A percentile compares a stretch with the other conserved stretches of the same genome.
phyloP scores from a whole-genome alignment of 2,888 invertebrate species.

The Epirrhoe tristata region DNA sequence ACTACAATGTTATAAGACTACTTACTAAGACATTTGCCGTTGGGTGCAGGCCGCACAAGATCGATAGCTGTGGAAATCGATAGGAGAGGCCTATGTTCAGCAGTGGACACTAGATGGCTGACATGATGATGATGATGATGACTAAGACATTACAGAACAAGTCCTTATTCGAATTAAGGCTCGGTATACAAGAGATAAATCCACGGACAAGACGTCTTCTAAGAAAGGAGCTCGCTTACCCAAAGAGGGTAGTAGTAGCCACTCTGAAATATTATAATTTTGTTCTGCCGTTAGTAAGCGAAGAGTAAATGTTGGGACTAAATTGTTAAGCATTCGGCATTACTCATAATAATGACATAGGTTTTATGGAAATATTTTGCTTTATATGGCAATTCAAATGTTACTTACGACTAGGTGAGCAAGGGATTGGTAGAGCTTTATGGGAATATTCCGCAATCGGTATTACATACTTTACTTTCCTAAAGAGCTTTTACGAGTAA shows the following conservation, averaged over 20 bases:
- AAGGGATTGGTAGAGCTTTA: background rate
- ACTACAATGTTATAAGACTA: no score
- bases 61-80: no score
- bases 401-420: background rate
- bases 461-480: background rate
- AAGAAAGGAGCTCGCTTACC: slow-evolving; percentile 28
- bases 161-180: slow-evolving; percentile 3
- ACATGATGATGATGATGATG: no score
- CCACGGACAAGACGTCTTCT: slow-evolving; percentile 19
- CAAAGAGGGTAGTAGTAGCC: slow-evolving; percentile 30
- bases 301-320: slow-evolving; percentile 18
- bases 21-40: no score
- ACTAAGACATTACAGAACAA: no score
- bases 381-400: background rate
- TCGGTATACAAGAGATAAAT: slow-evolving; percentile 29
- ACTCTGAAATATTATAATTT: slow-evolving; percentile 34
- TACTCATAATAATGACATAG: slow-evolving; percentile 4
- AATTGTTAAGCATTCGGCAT: slow-evolving; percentile 20
- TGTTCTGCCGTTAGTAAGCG: slow-evolving; percentile 23
- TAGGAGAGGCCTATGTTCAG: no score
- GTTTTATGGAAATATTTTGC: slow-evolving; percentile 2
- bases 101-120: no score
- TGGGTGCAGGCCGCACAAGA: no score
- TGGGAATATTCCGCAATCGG: background rate
- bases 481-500: no score